A percentile compares a stretch with the other conserved stretches of the same genome.
These are phyloP conservation scores for Ptilorrhoa leucosticta DNA, from an alignment of 2,113 vertebrate species.

Conservation along the genomic window DNA sequence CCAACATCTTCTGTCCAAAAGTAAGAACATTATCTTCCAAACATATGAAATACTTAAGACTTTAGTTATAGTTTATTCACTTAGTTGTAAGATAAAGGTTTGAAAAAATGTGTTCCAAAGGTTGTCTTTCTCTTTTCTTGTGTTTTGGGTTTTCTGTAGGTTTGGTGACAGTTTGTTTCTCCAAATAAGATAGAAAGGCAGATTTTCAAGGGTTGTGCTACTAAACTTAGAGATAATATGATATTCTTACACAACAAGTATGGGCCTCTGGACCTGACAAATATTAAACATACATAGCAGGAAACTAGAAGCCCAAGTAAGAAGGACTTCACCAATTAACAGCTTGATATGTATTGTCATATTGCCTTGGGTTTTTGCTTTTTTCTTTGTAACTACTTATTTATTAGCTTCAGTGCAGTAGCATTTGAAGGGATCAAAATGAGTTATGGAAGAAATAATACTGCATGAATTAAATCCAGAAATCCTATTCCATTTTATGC, in stretches of 20 bases:
- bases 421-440: neutral
- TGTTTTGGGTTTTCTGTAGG: neutral
- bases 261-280: neutral
- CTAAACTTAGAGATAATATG: neutral
- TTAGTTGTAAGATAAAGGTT: neutral
- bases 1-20: neutral
- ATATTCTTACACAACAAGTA: neutral
- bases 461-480: neutral
- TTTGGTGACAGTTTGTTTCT: fast-evolving
- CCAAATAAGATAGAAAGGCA: neutral
- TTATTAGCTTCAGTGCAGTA: neutral
- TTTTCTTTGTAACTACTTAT: neutral
- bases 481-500: neutral
- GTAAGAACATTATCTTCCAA: neutral
- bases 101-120: neutral
- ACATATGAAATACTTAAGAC: neutral
- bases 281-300: neutral
- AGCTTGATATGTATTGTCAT: neutral
- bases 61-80: neutral
- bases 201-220: neutral
- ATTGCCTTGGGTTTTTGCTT: neutral
- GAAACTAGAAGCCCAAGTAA: neutral
- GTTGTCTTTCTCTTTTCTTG: neutral
- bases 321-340: neutral
- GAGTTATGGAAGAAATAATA: neutral